Conservation (phyloP, 2,888 invertebrate genomes). For the Agonum fuliginosum region DNA sequence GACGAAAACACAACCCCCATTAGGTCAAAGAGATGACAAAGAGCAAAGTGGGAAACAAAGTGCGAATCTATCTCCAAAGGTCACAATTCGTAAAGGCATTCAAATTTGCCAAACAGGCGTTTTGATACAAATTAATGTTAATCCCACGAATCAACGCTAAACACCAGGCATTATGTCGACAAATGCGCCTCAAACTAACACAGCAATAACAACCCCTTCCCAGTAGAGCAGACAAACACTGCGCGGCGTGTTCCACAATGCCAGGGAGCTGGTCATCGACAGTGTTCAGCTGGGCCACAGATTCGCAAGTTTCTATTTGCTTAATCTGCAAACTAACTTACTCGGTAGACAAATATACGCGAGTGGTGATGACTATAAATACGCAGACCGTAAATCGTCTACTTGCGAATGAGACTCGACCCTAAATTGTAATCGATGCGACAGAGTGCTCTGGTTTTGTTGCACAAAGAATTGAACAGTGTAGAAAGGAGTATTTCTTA, state of each 20-base stretch:
- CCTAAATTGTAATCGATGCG: slow-evolving; percentile 7
- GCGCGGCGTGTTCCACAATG: neutral
- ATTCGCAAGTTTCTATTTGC: slow-evolving; percentile 55
- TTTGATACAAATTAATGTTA: slow-evolving; percentile 56
- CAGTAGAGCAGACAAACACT: neutral
- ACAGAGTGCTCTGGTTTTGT: no score
- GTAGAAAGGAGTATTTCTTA: no score
- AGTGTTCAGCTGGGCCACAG: slow-evolving; percentile 10
- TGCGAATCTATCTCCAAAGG: slow-evolving; percentile 11
- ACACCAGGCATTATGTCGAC: slow-evolving; percentile 56
- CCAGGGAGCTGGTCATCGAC: slow-evolving; percentile 2
- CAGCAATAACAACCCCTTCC: slow-evolving; percentile 50
- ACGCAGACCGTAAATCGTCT: slow-evolving; percentile 14
- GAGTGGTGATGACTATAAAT: slow-evolving; percentile 42
- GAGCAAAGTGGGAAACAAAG: neutral
- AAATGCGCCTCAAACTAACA: slow-evolving; percentile 54
- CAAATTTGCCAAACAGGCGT: slow-evolving; percentile 52
- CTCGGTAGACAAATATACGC: slow-evolving; percentile 44
- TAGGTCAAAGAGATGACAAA: neutral
- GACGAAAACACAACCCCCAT: neutral
- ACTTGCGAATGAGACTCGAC: slow-evolving; percentile 18
- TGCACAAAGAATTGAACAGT: no score
- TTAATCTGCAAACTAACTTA: slow-evolving; percentile 58
- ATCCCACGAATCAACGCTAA: slow-evolving; percentile 55
- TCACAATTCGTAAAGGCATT: slow-evolving; percentile 43